Evolutionary conservation across 2,888 invertebrate species (phyloP).

Genomic region (Scaptomyza flava): DNA sequence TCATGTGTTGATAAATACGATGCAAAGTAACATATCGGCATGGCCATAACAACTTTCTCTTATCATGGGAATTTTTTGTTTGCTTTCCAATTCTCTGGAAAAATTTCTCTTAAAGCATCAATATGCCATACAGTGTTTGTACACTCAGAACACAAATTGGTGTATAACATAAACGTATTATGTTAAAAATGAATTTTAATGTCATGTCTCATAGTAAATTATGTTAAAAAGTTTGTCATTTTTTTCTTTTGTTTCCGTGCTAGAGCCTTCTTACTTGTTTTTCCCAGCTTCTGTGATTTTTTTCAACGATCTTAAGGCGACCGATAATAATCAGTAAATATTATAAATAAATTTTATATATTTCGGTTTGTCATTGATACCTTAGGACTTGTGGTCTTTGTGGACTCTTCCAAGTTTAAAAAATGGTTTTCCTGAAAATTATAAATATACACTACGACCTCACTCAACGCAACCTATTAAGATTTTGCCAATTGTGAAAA

Average conservation of each 20-base stretch:
- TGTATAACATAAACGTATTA: neutral
- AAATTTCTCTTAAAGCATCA: constrained; percentile 36
- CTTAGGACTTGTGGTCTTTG: no score
- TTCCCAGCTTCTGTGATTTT: no score
- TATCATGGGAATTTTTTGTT: constrained; percentile 13
- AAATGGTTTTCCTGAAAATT: no score
- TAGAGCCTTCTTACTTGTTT: no score
- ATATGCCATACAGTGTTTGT: constrained; percentile 39
- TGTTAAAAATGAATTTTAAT: neutral
- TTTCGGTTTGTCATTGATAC: no score
- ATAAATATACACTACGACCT: no score
- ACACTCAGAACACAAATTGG: constrained; percentile 20
- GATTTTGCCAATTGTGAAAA: no score
- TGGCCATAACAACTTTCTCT: constrained; percentile 10
- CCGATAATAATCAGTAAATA: no score
- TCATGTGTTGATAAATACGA: constrained; percentile 9
- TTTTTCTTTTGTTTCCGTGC: neutral
- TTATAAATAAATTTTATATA: no score
- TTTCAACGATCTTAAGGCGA: no score
- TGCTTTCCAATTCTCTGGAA: constrained; percentile 19
- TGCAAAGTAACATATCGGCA: constrained; percentile 1
- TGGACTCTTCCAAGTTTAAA: no score
- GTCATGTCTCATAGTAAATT: neutral
- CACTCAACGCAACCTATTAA: no score
- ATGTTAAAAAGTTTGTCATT: neutral